Evolutionary conservation across 2,797 vertebrate genomes (phyloP), one percentile per base, ranked within the genome.

Genomic region (Sphenodon punctatus): DNA sequence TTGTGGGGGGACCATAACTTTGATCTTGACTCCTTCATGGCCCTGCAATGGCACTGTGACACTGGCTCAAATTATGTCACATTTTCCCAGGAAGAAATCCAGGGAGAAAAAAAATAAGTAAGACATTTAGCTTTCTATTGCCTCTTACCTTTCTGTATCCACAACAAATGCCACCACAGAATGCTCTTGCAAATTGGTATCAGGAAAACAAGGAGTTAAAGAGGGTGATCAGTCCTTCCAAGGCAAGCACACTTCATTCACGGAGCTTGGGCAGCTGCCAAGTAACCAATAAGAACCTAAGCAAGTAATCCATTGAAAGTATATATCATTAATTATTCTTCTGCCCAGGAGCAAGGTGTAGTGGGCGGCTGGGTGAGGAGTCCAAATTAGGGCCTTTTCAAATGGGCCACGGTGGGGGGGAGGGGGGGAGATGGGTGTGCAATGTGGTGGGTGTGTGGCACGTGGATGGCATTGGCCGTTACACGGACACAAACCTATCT

Each of bases 231-330:
- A n/a, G 3, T 22, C 36, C 46, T 68, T 38, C 27, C 41, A 25
- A 43, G 8, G 3, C 2, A 32, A 53, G 20, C 20, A 2, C 0
- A 2, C 20, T 87, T 22, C 16, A 51, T 25, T 75, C 45, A 36
- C 68, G 39, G 23, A 53, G 69, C 67, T 16, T 23, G 49, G 78
- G 64, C 17, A 38, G 25, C 45, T 76, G 53, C 49, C 0, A 61
- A 12, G 61, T 46, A 46, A n/a, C 42, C 32, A 1, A 66, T n/a
- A 30, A 68, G 15, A 14, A 0, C 1, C 23, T 41, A 25, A 59
- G 39, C 0, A 8, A 36, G 8, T 20, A 11, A 0, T 58, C 32
- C 1, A 0, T 36, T 22, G 30, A 53, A 1, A 9, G 13, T 46
- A 9, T 19, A 27, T 0, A 27, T 23, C 4, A 5, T 39, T n/a